Evolutionary conservation across 1,140 invertebrate species (phyloP).

Genomic region (Ericerus pela): DNA sequence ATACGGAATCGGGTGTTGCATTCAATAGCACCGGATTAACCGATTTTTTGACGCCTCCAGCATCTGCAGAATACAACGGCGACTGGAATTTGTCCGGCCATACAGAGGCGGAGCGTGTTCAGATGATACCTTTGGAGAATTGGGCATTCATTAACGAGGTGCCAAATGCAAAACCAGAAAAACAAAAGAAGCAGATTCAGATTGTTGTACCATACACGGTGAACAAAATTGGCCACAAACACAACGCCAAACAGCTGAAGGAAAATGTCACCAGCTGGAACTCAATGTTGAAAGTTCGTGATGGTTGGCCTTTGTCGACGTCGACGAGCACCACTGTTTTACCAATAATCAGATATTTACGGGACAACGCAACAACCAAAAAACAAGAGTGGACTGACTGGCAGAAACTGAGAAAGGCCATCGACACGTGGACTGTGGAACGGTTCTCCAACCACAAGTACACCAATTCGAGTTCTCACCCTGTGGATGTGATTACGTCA

Average conservation of each 20-base stretch:
- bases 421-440: constrained; percentile 69
- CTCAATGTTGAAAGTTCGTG: background rate
- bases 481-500: too few relatives aligned
- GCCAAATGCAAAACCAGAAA: background rate
- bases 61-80: too few relatives aligned
- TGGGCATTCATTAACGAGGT: too few relatives aligned
- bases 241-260: background rate
- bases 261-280: background rate
- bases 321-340: background rate
- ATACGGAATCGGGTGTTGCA: background rate
- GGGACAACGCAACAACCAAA: background rate
- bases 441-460: constrained; percentile 42
- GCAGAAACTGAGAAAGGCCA: constrained; percentile 58
- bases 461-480: too few relatives aligned
- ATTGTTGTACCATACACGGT: constrained; percentile 20
- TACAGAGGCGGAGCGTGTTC: too few relatives aligned
- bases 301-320: background rate
- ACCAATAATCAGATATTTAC: background rate
- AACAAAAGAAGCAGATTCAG: constrained; percentile 19
- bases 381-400: constrained; percentile 43
- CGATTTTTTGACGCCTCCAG: background rate
- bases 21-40: background rate
- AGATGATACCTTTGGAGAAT: background rate
- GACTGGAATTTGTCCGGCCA: too few relatives aligned
- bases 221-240: background rate